Conservation (phyloP, 23 tunicate genomes). For the Styela plicata region DNA sequence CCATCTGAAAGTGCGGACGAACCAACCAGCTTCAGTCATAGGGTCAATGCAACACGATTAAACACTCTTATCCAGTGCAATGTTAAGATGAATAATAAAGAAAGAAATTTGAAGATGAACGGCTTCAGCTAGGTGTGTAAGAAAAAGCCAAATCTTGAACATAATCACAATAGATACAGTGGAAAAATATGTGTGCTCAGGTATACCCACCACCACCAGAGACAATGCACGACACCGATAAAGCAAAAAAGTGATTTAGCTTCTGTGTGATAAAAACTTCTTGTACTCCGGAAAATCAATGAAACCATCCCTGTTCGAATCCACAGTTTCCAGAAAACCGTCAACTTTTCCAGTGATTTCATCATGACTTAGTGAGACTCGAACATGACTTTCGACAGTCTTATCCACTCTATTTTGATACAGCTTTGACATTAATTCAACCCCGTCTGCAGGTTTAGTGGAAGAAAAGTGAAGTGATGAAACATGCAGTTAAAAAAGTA, state of each 20-base stretch:
- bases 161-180: too few species aligned
- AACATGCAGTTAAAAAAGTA: neutral
- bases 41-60: too few species aligned
- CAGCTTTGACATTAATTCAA: slow-evolving; percentile 19
- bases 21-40: neutral
- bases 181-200: too few species aligned
- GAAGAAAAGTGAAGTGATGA: neutral
- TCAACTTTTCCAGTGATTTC: slow-evolving; percentile 16
- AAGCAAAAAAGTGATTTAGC: too few species aligned
- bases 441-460: slow-evolving; percentile 26
- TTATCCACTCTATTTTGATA: neutral
- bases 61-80: too few species aligned
- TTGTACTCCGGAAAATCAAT: slow-evolving; percentile 31
- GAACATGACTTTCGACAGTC: neutral
- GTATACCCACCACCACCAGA: too few species aligned
- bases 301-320: slow-evolving; percentile 19
- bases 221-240: too few species aligned
- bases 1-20: slow-evolving; percentile 16
- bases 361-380: neutral
- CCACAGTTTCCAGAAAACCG: slow-evolving; percentile 1
- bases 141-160: too few species aligned
- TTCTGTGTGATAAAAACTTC: neutral
- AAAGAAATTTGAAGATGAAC: too few species aligned
- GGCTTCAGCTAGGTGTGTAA: too few species aligned
- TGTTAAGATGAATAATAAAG: too few species aligned